A percentile compares a stretch with the other conserved stretches of the same genome.
Conservation (phyloP, 1,140 invertebrate genomes). For the Leptestheria dahalacensis region DNA sequence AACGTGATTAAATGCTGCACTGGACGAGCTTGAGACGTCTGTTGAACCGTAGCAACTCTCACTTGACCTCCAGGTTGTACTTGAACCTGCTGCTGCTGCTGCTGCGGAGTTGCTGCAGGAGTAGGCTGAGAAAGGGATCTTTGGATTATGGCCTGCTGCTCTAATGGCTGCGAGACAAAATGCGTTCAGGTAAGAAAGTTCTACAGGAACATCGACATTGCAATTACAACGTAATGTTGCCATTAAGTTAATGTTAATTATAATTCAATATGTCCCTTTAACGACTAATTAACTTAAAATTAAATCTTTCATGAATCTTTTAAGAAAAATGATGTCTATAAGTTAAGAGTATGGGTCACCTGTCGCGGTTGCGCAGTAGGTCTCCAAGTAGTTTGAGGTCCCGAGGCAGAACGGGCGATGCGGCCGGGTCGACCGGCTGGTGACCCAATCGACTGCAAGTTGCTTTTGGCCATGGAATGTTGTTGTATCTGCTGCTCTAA, state of each 20-base stretch:
- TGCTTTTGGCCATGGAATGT: constrained; percentile 21
- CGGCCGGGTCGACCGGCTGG: constrained; percentile 10
- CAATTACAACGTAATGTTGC: neutral
- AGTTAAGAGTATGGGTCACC: neutral
- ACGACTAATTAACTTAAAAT: neutral
- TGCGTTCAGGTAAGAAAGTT: too few species aligned
- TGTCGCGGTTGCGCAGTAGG: neutral
- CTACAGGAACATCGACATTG: neutral
- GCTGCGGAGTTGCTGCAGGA: neutral
- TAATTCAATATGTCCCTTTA: neutral
- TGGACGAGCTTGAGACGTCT: neutral
- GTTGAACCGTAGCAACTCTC: neutral
- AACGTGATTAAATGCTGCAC: neutral
- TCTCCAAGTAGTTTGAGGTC: constrained; percentile 8
- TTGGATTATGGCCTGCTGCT: neutral
- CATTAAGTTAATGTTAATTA: neutral
- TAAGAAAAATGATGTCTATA: neutral
- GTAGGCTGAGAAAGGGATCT: neutral
- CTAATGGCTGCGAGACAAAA: neutral
- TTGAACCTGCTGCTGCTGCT: neutral
- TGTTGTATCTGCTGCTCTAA: constrained; percentile 33
- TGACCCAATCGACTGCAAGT: constrained; percentile 8
- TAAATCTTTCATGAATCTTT: neutral
- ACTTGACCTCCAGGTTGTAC: neutral
- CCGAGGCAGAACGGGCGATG: neutral